Conservation (phyloP, 2,797 vertebrate species). For the Scolopax bukidnonensis region DNA sequence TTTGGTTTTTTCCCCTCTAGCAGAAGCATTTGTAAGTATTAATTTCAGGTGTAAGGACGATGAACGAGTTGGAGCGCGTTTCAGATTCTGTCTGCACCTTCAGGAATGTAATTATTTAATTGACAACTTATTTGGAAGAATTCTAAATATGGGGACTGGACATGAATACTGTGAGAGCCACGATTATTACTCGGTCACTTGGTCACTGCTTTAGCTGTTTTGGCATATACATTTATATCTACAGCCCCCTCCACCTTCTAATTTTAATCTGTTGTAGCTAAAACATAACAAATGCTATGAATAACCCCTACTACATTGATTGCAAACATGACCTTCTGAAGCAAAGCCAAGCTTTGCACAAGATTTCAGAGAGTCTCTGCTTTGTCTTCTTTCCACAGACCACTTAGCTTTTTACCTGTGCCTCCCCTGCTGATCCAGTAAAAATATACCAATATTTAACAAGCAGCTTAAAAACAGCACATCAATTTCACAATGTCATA, state of each 20-base stretch:
- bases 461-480: not conserved
- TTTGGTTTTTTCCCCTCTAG: not conserved
- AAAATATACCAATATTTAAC: not conserved
- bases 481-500: not conserved
- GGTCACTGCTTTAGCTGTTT: not conserved
- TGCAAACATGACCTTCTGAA: not conserved
- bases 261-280: not conserved
- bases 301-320: not conserved
- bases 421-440: not conserved
- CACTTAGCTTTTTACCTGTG: not conserved
- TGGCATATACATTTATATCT: not conserved
- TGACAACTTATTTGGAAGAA: not conserved
- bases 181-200: not conserved
- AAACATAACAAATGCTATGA: not conserved
- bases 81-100: not conserved
- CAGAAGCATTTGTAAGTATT: slow-evolving; percentile 16
- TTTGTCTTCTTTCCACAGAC: not conserved
- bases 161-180: not conserved
- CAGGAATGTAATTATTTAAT: not conserved
- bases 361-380: not conserved
- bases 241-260: not conserved
- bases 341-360: not conserved
- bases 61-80: not conserved
- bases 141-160: not conserved
- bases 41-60: not conserved